phyloP scores from a whole-genome alignment of 2,888 invertebrate species.

The Acrobasis repandana region DNA sequence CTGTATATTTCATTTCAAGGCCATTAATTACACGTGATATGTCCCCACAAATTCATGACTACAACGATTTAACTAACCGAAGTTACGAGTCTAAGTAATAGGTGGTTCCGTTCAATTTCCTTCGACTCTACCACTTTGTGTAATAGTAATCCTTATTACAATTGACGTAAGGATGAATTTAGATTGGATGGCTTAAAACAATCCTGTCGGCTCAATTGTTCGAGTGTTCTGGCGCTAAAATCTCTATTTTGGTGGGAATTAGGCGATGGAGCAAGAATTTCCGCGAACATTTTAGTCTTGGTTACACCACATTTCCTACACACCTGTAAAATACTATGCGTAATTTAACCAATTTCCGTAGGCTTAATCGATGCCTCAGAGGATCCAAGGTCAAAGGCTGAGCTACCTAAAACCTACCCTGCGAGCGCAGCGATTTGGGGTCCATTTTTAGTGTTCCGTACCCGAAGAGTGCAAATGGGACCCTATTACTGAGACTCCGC shows the following conservation, averaged over 20 bases:
- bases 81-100: slow-evolving; percentile 9
- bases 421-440: too few species aligned
- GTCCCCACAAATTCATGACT: neutral
- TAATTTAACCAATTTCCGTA: too few species aligned
- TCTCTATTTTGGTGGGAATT: slow-evolving; percentile 9
- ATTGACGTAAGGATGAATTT: neutral
- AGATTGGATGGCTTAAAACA: neutral
- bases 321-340: too few species aligned
- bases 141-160: neutral
- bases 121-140: neutral
- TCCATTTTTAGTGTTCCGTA: too few species aligned
- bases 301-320: too few species aligned
- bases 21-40: neutral
- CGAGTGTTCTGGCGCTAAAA: neutral
- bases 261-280: neutral
- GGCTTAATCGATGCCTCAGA: too few species aligned
- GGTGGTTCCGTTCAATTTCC: slow-evolving; percentile 10
- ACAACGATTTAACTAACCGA: slow-evolving; percentile 1
- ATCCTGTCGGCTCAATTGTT: neutral
- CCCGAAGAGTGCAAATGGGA: too few species aligned
- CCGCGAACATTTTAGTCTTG: neutral
- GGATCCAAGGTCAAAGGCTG: too few species aligned
- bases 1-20: neutral
- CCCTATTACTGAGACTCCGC: too few species aligned
- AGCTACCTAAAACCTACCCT: too few species aligned